phyloP scores from a whole-genome alignment of 2,797 vertebrate genomes.

The Tapera naevia region DNA sequence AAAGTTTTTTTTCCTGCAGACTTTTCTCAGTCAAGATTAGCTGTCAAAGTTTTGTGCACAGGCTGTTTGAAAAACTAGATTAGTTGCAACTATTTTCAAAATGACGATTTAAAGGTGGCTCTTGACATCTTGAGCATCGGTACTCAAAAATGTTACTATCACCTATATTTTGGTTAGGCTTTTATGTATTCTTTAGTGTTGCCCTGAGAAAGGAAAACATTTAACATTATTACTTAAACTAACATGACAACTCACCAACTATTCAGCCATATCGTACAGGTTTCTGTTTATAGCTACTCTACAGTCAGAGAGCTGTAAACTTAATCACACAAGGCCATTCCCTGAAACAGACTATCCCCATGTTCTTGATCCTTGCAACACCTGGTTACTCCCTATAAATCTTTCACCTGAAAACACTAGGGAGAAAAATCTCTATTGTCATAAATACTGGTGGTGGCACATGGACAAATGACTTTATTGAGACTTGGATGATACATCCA shows the following conservation, averaged over 20 bases:
- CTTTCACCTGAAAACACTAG: not conserved
- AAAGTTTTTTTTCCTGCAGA: not conserved
- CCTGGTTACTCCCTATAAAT: not conserved
- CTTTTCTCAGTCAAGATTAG: not conserved
- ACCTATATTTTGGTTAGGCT: not conserved
- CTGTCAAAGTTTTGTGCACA: not conserved
- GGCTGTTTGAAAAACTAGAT: not conserved
- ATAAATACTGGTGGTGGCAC: not conserved
- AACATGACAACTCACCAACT: fast-evolving
- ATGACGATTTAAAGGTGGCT: not conserved
- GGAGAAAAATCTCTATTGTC: not conserved
- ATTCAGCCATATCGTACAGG: not conserved
- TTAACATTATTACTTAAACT: not conserved
- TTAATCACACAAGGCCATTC: not conserved
- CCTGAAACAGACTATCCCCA: not conserved
- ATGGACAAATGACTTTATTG: not conserved
- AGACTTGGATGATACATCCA: not conserved
- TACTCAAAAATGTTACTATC: not conserved
- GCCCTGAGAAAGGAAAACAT: not conserved
- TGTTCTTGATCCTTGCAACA: not conserved
- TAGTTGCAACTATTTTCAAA: not conserved
- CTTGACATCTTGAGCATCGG: not conserved
- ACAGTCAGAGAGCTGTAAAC: not conserved
- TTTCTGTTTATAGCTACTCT: not conserved
- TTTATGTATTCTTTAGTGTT: not conserved